Conservation (phyloP, 2,797 vertebrate species). For the Myiotriccus ornatus region DNA sequence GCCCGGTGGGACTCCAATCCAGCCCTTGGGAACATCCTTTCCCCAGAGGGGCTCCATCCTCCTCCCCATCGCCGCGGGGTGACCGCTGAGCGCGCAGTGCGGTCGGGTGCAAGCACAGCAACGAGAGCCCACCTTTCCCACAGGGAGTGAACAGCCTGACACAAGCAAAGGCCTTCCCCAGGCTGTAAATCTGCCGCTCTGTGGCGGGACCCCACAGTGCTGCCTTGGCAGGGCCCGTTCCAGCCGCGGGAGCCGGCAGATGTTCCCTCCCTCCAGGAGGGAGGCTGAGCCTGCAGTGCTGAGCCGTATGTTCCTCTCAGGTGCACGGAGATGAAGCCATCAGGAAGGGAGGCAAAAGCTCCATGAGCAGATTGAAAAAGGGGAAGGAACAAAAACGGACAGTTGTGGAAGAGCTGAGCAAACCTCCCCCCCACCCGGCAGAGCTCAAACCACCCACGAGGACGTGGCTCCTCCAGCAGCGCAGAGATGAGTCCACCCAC, state of each 20-base stretch:
- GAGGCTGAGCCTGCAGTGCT: background rate
- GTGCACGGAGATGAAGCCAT: background rate
- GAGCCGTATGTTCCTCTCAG: background rate
- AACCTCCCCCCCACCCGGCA: no score
- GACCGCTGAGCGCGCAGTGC: no score
- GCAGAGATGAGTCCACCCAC: background rate
- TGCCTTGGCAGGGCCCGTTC: background rate
- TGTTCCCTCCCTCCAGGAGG: background rate
- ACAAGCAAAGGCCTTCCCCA: background rate
- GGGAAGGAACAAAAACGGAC: background rate
- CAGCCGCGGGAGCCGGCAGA: background rate
- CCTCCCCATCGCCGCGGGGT: background rate
- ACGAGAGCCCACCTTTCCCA: background rate
- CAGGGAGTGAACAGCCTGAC: rapidly evolving
- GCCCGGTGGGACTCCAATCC: background rate
- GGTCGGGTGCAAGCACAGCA: rapidly evolving
- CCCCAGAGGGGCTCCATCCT: no score
- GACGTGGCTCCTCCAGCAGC: background rate
- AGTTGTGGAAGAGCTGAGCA: background rate
- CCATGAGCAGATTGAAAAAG: rapidly evolving
- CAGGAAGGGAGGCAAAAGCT: background rate
- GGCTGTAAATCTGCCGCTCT: background rate
- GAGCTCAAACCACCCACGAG: background rate
- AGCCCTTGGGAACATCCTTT: background rate
- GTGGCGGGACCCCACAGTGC: rapidly evolving